A percentile compares a stretch with the other conserved stretches of the same genome.
Conservation (phyloP, 2,888 invertebrate genomes). For the Brenthis ino region DNA sequence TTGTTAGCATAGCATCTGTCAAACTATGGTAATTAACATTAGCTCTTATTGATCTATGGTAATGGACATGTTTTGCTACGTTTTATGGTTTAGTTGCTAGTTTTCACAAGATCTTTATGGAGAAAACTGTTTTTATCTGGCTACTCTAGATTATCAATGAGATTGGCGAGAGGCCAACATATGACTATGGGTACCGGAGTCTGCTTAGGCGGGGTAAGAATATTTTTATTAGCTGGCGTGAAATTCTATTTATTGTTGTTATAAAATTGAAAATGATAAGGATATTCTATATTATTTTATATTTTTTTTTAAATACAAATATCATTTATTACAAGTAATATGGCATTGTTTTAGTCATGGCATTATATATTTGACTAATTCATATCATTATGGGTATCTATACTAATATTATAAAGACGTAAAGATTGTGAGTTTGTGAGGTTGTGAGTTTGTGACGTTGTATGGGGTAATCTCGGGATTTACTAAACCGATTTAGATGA, state of each 20-base stretch:
- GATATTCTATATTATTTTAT: neutral
- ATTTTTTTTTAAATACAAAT: neutral
- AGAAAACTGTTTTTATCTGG: constrained; percentile 61
- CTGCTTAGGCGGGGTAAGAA: constrained; percentile 43
- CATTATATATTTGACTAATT: too few species aligned
- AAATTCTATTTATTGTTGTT: constrained; percentile 28
- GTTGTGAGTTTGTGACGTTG: too few species aligned
- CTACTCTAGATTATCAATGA: constrained; percentile 61
- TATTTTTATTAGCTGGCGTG: constrained; percentile 29
- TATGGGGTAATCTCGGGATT: too few species aligned
- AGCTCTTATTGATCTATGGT: constrained; percentile 9
- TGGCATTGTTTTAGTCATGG: neutral
- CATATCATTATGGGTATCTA: neutral
- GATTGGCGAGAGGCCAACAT: constrained; percentile 64
- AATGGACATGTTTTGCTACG: constrained; percentile 8
- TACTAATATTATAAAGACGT: too few species aligned
- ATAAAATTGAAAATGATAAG: constrained; percentile 22
- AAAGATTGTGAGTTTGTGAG: too few species aligned
- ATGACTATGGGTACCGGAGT: constrained; percentile 47
- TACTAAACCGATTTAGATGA: too few species aligned
- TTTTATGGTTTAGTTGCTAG: constrained; percentile 11
- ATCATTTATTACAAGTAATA: too few species aligned
- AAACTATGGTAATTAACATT: neutral
- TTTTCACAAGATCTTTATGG: constrained; percentile 48
- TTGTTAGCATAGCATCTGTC: constrained; percentile 6